A percentile compares a stretch with the other conserved stretches of the same genome.
These are phyloP conservation scores for Paralinhomoeus sp. DNA, from an alignment of 2,888 invertebrate genomes.

Conservation along the genomic window DNA sequence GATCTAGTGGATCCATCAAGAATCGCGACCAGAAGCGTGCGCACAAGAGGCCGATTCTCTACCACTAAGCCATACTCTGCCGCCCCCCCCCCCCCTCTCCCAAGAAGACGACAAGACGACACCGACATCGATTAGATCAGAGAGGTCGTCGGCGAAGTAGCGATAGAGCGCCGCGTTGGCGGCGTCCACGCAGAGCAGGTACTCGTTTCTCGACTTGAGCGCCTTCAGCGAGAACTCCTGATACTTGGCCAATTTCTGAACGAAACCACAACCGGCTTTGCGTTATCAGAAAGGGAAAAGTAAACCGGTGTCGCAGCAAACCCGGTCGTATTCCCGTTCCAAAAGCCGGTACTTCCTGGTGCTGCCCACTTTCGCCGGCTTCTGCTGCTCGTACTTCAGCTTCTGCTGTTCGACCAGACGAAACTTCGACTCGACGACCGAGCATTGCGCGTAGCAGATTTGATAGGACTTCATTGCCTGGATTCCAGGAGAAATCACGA, in stretches of 20 bases:
- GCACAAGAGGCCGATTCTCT: too few relatives aligned
- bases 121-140: conserved; percentile 71
- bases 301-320: too few relatives aligned
- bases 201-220: conserved; percentile 76
- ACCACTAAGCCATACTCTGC: too few relatives aligned
- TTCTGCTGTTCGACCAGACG: conserved; percentile 56
- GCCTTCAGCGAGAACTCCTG: conserved; percentile 65
- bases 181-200: conserved; percentile 71
- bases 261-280: too few relatives aligned
- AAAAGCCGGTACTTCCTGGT: conserved; percentile 43
- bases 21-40: too few relatives aligned
- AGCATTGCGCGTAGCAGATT: conserved; percentile 60
- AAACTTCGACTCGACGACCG: conserved; percentile 62
- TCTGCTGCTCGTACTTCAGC: conserved; percentile 40
- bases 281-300: too few relatives aligned
- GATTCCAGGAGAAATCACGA: too few relatives aligned
- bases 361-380: conserved; percentile 36
- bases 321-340: conserved; percentile 74
- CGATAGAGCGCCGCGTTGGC: conserved; percentile 87
- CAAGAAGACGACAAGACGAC: too few relatives aligned
- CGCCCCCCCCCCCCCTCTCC: too few relatives aligned
- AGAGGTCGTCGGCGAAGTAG: conserved; percentile 83
- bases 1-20: too few relatives aligned
- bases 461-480: conserved; percentile 85
- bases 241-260: conserved; percentile 62